phyloP scores from a whole-genome alignment of 64 coral and sea anemone genomes.

The Trachythela sp. region DNA sequence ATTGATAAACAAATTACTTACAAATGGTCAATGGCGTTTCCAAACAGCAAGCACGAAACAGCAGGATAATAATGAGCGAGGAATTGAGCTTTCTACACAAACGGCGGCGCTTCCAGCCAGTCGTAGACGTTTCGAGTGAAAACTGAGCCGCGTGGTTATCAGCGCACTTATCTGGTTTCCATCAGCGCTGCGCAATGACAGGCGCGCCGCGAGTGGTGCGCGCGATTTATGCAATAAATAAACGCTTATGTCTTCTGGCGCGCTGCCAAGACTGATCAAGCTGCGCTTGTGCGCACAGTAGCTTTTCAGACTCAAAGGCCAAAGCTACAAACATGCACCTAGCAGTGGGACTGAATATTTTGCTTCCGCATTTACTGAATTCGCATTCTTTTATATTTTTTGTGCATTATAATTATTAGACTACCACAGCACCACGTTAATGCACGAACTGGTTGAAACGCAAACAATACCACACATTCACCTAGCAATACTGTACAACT shows the following conservation, averaged over 20 bases:
- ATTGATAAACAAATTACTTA: slow-evolving; percentile 15
- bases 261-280: background rate
- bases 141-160: slow-evolving; percentile 5
- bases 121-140: background rate
- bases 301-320: background rate
- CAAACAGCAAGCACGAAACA: background rate
- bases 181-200: background rate
- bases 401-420: too few species aligned
- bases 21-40: background rate
- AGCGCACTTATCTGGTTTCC: slow-evolving; percentile 5
- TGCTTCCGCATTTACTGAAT: too few species aligned
- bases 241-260: slow-evolving; percentile 5
- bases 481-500: too few species aligned
- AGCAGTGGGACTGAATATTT: too few species aligned
- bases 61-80: background rate
- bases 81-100: slow-evolving; percentile 8
- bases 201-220: background rate
- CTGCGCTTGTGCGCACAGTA: background rate
- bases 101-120: background rate
- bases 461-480: too few species aligned
- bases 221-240: slow-evolving; percentile 6
- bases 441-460: too few species aligned
- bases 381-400: too few species aligned
- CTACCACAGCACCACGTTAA: too few species aligned
- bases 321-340: background rate